A percentile compares a stretch with the other conserved stretches of the same genome.
These are phyloP conservation scores for Typhlomys cinereus DNA, from an alignment of 2,113 vertebrate genomes.

Conservation along the genomic window DNA sequence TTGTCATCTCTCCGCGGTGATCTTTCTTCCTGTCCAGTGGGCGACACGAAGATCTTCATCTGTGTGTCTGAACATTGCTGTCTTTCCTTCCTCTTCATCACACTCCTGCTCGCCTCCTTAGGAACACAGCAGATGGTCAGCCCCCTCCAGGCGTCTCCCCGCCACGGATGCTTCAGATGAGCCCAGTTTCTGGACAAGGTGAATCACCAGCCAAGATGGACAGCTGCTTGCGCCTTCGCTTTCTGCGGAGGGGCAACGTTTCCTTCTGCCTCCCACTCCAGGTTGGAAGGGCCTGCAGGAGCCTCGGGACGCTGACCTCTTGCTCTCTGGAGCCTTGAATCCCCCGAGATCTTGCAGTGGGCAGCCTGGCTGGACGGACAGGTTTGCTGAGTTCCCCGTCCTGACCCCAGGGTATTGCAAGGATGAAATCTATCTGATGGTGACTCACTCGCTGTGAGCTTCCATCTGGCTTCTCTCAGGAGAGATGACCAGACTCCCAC, in stretches of 20 bases:
- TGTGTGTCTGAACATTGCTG: constrained; percentile 69
- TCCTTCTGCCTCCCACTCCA: constrained; percentile 4
- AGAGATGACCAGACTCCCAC: constrained; percentile 57
- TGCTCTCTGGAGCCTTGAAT: constrained; percentile 61
- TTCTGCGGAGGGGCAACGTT: too few species aligned
- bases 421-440: constrained; percentile 70
- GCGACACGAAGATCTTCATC: neutral
- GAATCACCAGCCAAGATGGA: constrained; percentile 60
- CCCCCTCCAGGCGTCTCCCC: constrained; percentile 81
- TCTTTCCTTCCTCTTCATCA: constrained; percentile 69
- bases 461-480: constrained; percentile 70
- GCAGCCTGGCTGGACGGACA: constrained; percentile 69
- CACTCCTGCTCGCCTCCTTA: constrained; percentile 78
- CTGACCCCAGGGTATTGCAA: constrained; percentile 70
- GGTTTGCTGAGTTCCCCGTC: constrained; percentile 66
- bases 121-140: constrained; percentile 56
- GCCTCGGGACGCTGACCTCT: constrained; percentile 74
- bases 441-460: constrained; percentile 54
- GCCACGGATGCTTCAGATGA: constrained; percentile 78
- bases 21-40: constrained; percentile 74
- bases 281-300: constrained; percentile 68
- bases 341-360: constrained; percentile 71
- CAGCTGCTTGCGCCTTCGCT: constrained; percentile 29
- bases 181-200: constrained; percentile 65
- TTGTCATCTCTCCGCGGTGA: constrained; percentile 60